Evolutionary conservation across 2,888 invertebrate species (phyloP), one percentile per base, ranked within the genome.

Genomic region (Drosophila robusta): DNA sequence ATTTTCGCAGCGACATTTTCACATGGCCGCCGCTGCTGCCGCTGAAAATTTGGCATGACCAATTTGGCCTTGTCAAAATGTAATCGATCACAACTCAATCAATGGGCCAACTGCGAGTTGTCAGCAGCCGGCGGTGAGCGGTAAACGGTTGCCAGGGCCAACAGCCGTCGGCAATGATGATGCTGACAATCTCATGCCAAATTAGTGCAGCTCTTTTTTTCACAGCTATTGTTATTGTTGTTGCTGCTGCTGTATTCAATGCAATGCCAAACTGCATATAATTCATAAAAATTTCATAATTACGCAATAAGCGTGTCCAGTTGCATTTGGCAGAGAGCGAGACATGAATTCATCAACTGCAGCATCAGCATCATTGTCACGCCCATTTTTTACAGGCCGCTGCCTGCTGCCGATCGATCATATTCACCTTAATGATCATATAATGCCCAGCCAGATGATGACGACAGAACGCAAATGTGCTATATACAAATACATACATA

Each of bases 31-130:
- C n/a, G n/a, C n/a, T n/a, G 68, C 47, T 34, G n/a, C 29, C 26
- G 41, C 34, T 29, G 22, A 49, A 58, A 70, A 87, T 80, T 83
- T 61, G 57, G 61, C 88, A 80, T 88, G 78, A 75, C 89, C 69
- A 88, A 88, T 89, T 81, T 66, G 67, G 62, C 61, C 60, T 81
- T 89, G 90, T 90, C 90, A 90, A 81, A 90, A 90, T 90, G 90
- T 83, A 89, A 90, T 90, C 90, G 90, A 90, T 90, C 90, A 90
- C 90, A 89, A 82, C 89, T 90, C 89, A 90, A 90, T 90, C 85
- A 81, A 63, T 51, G 54, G 18, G 24, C 63, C 60, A 66, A 58
- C 52, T 76, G 70, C 14, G 51, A 67, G 49, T 73, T 78, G 78
- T 80, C 78, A 73, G 46, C 82, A 72, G 32, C 57, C 51, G 71